Percentiles rank a stretch among this genome's conserved stretches.
phyloP scores from a whole-genome alignment of 2,888 invertebrate genomes.

The Acronicta psi region DNA sequence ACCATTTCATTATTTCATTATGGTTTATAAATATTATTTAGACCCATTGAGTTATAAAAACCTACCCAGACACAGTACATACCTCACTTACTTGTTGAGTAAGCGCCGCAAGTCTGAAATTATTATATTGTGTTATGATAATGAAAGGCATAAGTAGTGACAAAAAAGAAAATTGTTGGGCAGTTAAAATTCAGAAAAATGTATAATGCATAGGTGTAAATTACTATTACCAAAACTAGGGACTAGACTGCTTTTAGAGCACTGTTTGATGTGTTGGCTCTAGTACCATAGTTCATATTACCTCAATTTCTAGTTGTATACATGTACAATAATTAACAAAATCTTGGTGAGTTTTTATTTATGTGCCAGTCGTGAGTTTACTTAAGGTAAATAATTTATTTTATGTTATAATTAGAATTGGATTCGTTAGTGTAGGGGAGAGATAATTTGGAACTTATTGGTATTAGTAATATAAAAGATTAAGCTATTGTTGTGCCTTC shows the following conservation, averaged over 20 bases:
- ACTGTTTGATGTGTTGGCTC: too few relatives aligned
- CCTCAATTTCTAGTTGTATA: conserved; percentile 21
- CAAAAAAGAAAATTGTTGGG: too few relatives aligned
- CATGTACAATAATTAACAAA: conserved; percentile 49
- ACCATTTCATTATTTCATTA: conserved; percentile 53
- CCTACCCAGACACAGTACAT: background rate
- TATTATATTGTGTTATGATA: too few relatives aligned
- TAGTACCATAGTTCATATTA: background rate
- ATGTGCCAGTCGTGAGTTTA: conserved; percentile 33
- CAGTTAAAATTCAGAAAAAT: too few relatives aligned
- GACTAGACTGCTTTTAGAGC: too few relatives aligned
- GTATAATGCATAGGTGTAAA: too few relatives aligned
- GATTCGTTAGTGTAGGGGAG: conserved; percentile 3
- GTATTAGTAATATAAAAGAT: background rate
- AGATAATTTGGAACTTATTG: conserved; percentile 8
- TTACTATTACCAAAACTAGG: too few relatives aligned
- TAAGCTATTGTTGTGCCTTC: conserved; percentile 12
- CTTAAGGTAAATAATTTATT: conserved; percentile 28
- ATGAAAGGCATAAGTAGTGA: too few relatives aligned
- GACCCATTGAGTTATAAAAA: background rate
- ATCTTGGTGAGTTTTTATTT: conserved; percentile 36
- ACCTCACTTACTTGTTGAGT: background rate
- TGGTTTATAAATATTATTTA: conserved; percentile 34
- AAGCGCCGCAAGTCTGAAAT: background rate
- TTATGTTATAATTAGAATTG: conserved; percentile 39